These are phyloP conservation scores for Eulemur rubriventer DNA, from an alignment of 2,797 vertebrate genomes.

Conservation along the genomic window DNA sequence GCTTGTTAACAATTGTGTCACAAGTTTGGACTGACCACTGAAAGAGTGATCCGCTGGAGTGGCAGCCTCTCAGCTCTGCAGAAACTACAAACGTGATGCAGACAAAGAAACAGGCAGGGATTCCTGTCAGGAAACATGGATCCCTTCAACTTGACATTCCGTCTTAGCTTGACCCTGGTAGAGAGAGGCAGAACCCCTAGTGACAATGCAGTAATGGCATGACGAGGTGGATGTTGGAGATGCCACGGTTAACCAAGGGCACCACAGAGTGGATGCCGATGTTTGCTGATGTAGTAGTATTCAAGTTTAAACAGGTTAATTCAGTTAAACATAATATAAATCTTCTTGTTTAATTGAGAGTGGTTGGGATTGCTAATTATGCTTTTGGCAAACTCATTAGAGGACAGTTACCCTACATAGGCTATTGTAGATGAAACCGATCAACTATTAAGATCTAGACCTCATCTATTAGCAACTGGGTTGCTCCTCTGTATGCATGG, in stretches of 20 bases:
- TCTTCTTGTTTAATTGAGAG: not conserved
- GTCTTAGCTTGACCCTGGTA: not conserved
- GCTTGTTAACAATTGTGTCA: slow-evolving; percentile 3
- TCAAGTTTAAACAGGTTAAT: not conserved
- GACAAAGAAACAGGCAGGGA: not conserved
- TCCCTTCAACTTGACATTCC: not conserved
- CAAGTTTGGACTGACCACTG: not conserved
- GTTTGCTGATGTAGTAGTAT: not conserved
- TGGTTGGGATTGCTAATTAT: not conserved
- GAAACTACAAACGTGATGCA: not conserved
- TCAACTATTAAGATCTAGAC: not conserved
- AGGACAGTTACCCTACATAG: not conserved
- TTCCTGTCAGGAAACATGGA: not conserved
- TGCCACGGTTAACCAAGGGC: not conserved
- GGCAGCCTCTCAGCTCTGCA: not conserved
- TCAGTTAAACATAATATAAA: not conserved
- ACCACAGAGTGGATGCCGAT: not conserved
- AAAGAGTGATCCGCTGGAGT: not conserved
- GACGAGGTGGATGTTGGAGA: not conserved
- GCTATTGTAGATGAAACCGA: not conserved
- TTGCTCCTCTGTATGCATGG: not conserved
- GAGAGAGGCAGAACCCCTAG: not conserved
- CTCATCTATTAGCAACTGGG: not conserved
- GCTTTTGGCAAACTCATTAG: not conserved
- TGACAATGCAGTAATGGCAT: not conserved